phyloP scores from a whole-genome alignment of 1,140 invertebrate species.

The Drosophila ogumai region DNA sequence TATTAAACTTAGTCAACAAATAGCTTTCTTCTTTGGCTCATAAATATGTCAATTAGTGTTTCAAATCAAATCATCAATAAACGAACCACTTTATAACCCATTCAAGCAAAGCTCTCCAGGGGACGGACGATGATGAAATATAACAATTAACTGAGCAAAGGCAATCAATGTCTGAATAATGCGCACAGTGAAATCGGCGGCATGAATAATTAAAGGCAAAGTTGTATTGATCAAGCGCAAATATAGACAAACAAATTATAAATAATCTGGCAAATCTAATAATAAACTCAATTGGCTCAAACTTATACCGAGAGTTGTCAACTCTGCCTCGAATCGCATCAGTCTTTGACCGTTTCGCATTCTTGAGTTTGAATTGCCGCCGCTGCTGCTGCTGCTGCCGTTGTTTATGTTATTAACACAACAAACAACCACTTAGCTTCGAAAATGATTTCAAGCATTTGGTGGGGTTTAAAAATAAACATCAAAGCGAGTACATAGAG shows the following conservation, averaged over 20 bases:
- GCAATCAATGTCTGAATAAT: not conserved
- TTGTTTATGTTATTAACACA: slow-evolving; percentile 68
- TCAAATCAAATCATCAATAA: not conserved
- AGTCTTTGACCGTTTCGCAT: slow-evolving; percentile 20
- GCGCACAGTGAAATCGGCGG: not conserved
- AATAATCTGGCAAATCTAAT: slow-evolving; percentile 21
- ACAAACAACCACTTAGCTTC: slow-evolving; percentile 72
- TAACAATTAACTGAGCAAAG: not conserved
- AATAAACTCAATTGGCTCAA: slow-evolving; percentile 18
- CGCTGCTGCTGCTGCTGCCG: slow-evolving; percentile 14
- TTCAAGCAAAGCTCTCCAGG: not conserved
- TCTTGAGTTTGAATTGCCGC: slow-evolving; percentile 20
- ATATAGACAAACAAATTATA: slow-evolving; percentile 14
- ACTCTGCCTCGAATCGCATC: too few species aligned
- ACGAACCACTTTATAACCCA: not conserved
- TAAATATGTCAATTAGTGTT: not conserved
- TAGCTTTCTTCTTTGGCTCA: not conserved
- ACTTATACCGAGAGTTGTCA: slow-evolving; percentile 2
- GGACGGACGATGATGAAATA: not conserved
- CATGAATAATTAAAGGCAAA: slow-evolving; percentile 6
- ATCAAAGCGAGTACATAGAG: slow-evolving; percentile 57
- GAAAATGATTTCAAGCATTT: slow-evolving; percentile 62
- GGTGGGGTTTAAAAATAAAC: slow-evolving; percentile 63
- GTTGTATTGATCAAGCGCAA: slow-evolving; percentile 1
- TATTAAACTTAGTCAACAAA: not conserved